Evolutionary conservation across 2,888 invertebrate genomes (phyloP).

Genomic region (Drosophila pullipes): DNA sequence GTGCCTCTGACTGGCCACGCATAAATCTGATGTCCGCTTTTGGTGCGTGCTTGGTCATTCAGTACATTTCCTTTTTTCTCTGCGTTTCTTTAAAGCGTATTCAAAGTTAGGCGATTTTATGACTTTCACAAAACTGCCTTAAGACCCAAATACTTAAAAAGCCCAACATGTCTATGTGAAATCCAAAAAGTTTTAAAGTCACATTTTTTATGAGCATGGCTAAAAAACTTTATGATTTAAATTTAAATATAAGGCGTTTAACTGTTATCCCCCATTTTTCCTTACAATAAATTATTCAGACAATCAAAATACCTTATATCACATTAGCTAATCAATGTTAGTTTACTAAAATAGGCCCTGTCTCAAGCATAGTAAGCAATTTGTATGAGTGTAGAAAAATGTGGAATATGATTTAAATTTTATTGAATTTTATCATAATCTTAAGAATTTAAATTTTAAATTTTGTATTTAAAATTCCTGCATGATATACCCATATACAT

Average conservation of each 20-base stretch:
- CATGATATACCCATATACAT: background rate
- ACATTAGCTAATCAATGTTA: background rate
- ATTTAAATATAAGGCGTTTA: no score
- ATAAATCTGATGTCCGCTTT: slow-evolving; percentile 45
- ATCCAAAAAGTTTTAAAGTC: background rate
- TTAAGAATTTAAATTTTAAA: background rate
- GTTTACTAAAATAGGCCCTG: background rate
- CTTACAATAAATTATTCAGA: background rate
- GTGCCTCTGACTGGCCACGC: slow-evolving; percentile 20
- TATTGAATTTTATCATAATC: background rate
- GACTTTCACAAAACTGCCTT: background rate
- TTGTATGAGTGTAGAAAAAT: background rate
- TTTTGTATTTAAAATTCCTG: background rate
- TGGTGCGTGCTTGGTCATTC: slow-evolving; percentile 13
- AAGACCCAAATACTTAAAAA: background rate
- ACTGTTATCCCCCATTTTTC: background rate
- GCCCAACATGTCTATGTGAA: background rate
- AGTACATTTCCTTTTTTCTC: slow-evolving; percentile 21
- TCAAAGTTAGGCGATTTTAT: background rate
- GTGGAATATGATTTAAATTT: background rate
- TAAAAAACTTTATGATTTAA: background rate
- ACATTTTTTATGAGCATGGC: background rate
- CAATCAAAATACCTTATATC: slow-evolving; percentile 2
- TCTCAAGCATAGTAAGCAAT: background rate
- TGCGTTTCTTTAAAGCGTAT: slow-evolving; percentile 21